phyloP scores from a whole-genome alignment of 2,113 vertebrate genomes.

The Zosterops borbonicus region DNA sequence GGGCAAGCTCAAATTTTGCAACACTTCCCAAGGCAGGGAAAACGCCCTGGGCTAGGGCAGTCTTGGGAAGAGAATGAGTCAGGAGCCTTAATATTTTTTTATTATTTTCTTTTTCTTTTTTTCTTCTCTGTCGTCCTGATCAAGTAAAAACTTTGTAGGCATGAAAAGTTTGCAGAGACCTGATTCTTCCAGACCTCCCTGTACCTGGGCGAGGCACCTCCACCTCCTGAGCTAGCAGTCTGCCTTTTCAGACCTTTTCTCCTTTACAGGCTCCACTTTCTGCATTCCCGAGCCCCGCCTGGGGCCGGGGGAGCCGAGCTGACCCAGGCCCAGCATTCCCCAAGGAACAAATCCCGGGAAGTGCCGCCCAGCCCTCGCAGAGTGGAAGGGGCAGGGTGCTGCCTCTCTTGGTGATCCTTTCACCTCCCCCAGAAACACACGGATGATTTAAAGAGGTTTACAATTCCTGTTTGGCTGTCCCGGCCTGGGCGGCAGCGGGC shows the following conservation, averaged over 20 bases:
- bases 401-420: not conserved
- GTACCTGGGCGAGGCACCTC: not conserved
- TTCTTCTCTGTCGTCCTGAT: not conserved
- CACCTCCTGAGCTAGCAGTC: not conserved
- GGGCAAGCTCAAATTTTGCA: conserved; percentile 56
- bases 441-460: not conserved
- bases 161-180: not conserved
- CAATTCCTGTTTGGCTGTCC: not conserved
- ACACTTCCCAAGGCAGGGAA: conserved; percentile 65
- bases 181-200: not conserved
- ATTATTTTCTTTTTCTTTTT: not conserved
- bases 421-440: not conserved
- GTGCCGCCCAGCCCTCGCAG: not conserved
- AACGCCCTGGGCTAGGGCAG: conserved; percentile 52
- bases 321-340: not conserved
- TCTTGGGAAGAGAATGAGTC: conserved; percentile 64
- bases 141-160: not conserved
- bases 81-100: not conserved
- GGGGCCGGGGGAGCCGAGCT: not conserved
- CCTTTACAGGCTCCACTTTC: not conserved
- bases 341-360: not conserved
- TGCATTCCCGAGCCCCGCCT: not conserved
- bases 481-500: not conserved
- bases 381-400: not conserved
- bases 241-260: not conserved